Percentiles rank a stretch among this genome's conserved stretches.
Evolutionary conservation across 2,113 vertebrate species (phyloP).

Genomic region (Neogobius melanostomus): DNA sequence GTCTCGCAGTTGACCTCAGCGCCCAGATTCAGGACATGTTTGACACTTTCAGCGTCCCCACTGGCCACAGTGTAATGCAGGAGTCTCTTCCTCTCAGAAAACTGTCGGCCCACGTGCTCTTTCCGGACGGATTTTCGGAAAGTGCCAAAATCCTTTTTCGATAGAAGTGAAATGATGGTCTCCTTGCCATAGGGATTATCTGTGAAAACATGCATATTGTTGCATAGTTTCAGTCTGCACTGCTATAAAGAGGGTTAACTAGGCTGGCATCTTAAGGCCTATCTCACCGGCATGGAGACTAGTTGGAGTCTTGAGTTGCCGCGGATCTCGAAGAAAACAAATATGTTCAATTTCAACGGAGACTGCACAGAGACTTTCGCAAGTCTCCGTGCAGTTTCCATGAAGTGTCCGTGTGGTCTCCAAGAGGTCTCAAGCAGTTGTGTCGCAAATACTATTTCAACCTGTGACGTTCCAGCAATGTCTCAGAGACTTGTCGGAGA

Average conservation of each 20-base stretch:
- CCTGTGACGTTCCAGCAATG: too few species aligned
- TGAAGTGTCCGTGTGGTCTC: too few species aligned
- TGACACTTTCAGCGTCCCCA: conserved; percentile 72
- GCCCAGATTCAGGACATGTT: conserved; percentile 74
- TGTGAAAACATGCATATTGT: conserved; percentile 36
- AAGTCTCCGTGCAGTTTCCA: too few species aligned
- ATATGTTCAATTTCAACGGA: too few species aligned
- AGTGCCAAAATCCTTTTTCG: conserved; percentile 66
- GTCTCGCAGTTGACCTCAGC: conserved; percentile 73
- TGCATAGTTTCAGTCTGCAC: background rate
- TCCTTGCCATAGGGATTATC: conserved; percentile 29
- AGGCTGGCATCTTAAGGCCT: background rate
- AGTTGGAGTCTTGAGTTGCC: too few species aligned
- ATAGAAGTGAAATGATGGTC: conserved; percentile 56
- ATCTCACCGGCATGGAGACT: too few species aligned
- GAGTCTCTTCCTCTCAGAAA: conserved; percentile 67
- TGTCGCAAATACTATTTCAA: too few species aligned
- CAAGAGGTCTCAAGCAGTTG: too few species aligned
- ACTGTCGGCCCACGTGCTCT: conserved; percentile 57
- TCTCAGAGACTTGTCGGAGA: too few species aligned
- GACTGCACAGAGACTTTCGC: too few species aligned
- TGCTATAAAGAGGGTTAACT: background rate
- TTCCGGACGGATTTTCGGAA: conserved; percentile 62
- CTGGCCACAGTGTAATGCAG: conserved; percentile 80
- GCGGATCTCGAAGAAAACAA: too few species aligned